Evolutionary conservation across 2,888 invertebrate genomes (phyloP), one percentile per base, ranked within the genome.

Genomic region (Tenthredo distinguenda): DNA sequence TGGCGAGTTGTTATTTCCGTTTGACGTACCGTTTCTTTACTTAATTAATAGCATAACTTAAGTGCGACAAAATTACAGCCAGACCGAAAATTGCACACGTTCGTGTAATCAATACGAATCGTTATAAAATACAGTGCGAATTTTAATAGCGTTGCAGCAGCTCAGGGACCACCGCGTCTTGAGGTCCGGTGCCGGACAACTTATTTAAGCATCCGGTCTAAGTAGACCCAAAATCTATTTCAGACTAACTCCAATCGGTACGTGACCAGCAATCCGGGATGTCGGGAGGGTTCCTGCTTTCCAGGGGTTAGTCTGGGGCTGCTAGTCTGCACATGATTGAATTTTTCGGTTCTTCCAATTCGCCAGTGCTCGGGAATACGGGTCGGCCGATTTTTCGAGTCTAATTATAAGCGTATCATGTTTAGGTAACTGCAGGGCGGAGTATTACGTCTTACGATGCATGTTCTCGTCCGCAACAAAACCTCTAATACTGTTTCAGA

Each of bases 231-330:
- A 26, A 81, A 62, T 81, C 40, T 81, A 62, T 81, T 81, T 58
- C 40, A 6, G 37, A 81, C 81, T 5, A 40, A 21, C 81, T 81
- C 81, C 81, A 50, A 81, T 62, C 62, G 58, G 62, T 81, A 81
- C 81, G 81, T 40, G 58, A 81, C 81, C 81, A 81, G 62, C 81
- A 81, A 62, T 81, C 81, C 81, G 62, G 62, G 50, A 81, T 81
- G 81, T 81, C 40, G 81, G 58, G 37, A 55, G 62, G 81, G 81
- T 81, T 62, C 62, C 37, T 58, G 81, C 40, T 40, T 37, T 81
- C 26, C 81, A 81, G 81, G 81, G 31, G 81, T 81, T 62, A 40
- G 18, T 31, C 18, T 21, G 62, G 81, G 58, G 40, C 40, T 62
- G 62, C 62, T 43, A 21, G 40, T 81, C 58, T 62, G 12, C 21